Percentiles rank a stretch among this genome's conserved stretches.
phyloP scores from a whole-genome alignment of 37 sponge, comb jelly and placozoan genomes.

The Halichondria panicea region DNA sequence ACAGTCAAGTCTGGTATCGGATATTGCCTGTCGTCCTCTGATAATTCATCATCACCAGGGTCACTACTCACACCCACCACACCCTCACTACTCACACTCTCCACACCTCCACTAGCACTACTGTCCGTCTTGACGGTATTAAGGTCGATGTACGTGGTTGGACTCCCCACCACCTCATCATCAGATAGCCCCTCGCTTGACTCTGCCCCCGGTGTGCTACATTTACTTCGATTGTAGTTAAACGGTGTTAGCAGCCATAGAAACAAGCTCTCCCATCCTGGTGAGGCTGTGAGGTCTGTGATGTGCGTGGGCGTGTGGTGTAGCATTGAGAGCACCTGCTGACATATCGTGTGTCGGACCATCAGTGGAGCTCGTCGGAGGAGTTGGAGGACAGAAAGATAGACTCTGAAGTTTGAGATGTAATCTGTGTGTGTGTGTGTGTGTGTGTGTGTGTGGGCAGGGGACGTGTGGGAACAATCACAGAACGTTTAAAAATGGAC shows the following conservation, averaged over 20 bases:
- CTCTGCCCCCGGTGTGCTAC: too few species aligned
- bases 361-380: conserved; percentile 38
- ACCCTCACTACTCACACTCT: not conserved
- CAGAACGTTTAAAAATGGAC: not conserved
- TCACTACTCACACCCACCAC: too few species aligned
- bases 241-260: conserved; percentile 62
- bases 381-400: conserved; percentile 44
- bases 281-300: conserved; percentile 22
- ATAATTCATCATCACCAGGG: too few species aligned
- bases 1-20: too few species aligned
- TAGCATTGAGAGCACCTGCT: conserved; percentile 67
- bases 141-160: too few species aligned
- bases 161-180: too few species aligned
- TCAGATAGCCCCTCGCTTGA: too few species aligned
- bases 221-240: too few species aligned
- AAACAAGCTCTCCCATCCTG: conserved; percentile 69
- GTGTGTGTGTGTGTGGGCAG: too few species aligned
- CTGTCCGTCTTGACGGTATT: not conserved
- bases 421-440: conserved; percentile 50
- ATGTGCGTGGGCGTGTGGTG: conserved; percentile 65
- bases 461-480: not conserved
- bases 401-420: conserved; percentile 53
- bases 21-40: too few species aligned
- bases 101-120: not conserved
- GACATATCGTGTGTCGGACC: conserved; percentile 54